Base-by-base conservation (phyloP, 2,797 vertebrate genomes). In the Trichosurus vulpecula region DNA sequence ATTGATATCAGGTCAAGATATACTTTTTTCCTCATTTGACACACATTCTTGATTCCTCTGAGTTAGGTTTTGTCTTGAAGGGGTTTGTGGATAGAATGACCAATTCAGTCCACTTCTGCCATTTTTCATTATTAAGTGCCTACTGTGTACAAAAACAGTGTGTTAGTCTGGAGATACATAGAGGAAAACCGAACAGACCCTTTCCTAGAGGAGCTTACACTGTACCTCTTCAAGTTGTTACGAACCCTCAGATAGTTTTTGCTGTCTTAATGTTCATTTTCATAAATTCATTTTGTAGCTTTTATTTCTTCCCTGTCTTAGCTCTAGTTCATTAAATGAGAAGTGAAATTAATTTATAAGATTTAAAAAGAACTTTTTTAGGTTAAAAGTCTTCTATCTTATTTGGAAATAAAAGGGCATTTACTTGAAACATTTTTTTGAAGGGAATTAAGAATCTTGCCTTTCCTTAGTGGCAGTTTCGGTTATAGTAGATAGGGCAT, bases 221-320 rank as follows among this genome's bases (percentile, higher is more conserved):
- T 66, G 35, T 14, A 6, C 14, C 61, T 66, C 4, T n/a, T 66
- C 13, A 66, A n/a, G 61, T 16, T n/a, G 35, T n/a, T 35, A 35
- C 16, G 61, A n/a, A 14, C 35, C 13, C 14, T 66, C 61, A 66
- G 61, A 66, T 66, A n/a, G 35, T 6, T 66, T 66, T 66, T 66
- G 61, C 31, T n/a, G 14, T 66, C 14, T 41, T 74, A 22, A 74
- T 41, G 16, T 22, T 66, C 19, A 41, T 41, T 74, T 74, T 41
- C 66, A 74, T 74, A 19, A 54, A 95, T 96, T 96, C 90, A n/a
- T 41, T 91, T 92, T 0, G 94, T 74, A 4, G 95, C 90, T 92
- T 96, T 90, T 74, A 54, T 29, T 91, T 92, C 66, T 94, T 94
- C 95, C 6, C 29, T 90, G 1, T 93, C 96, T 95, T 96, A 95